phyloP scores from a whole-genome alignment of 2,113 vertebrate species.

The Plestiodon gilberti region DNA sequence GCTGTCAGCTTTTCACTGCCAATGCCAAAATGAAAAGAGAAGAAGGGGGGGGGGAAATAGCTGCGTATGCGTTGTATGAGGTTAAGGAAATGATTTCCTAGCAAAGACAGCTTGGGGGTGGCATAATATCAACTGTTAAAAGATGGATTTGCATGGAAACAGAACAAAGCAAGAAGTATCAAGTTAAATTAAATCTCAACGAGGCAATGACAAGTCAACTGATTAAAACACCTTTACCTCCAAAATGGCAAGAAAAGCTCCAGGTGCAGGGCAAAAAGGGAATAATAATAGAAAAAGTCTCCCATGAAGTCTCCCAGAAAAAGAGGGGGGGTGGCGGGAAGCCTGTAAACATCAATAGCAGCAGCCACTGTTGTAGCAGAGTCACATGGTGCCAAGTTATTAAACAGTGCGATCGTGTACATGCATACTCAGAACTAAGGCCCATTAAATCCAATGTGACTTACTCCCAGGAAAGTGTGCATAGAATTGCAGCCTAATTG shows the following conservation, averaged over 20 bases:
- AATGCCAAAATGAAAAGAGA: conserved; percentile 57
- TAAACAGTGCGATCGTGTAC: neutral
- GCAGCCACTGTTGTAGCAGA: neutral
- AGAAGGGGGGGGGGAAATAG: conserved; percentile 49
- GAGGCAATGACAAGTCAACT: conserved; percentile 55
- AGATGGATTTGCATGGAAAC: conserved; percentile 58
- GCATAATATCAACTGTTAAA: conserved; percentile 68
- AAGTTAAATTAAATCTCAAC: conserved; percentile 54
- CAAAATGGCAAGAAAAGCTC: neutral
- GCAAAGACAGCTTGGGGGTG: conserved; percentile 53
- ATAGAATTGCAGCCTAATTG: neutral
- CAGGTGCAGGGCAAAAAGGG: neutral
- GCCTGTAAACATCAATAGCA: accelerated
- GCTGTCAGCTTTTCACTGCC: conserved; percentile 70
- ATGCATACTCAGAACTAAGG: too few relatives aligned
- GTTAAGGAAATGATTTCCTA: conserved; percentile 72
- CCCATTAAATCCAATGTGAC: too few relatives aligned
- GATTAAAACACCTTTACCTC: conserved; percentile 40
- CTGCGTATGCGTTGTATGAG: conserved; percentile 62
- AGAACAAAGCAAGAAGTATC: conserved; percentile 44
- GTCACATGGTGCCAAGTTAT: neutral
- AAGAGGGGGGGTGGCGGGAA: too few relatives aligned
- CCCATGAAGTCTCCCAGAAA: neutral
- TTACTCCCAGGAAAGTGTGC: too few relatives aligned
- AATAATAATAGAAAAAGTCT: neutral